phyloP scores from a whole-genome alignment of 2,888 invertebrate genomes.

The Adela reaumurella region DNA sequence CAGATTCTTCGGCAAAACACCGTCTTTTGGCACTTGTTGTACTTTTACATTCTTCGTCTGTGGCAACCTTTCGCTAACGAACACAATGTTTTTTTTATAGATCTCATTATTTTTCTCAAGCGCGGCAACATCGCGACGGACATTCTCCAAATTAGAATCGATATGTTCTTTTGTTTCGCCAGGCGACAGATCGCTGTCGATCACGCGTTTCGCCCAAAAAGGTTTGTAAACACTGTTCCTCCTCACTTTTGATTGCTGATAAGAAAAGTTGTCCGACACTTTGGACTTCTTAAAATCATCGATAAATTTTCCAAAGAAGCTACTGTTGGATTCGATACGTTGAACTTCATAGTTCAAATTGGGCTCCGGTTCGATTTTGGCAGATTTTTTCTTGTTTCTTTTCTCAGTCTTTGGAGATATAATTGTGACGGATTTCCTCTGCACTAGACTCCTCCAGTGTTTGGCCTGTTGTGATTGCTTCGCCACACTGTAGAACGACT shows the following conservation, averaged over 20 bases:
- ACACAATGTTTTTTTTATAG: not conserved
- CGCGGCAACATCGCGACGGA: not conserved
- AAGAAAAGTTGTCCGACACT: constrained; percentile 30
- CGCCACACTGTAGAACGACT: constrained; percentile 19
- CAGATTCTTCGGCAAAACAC: constrained; percentile 20
- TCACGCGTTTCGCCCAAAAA: constrained; percentile 34
- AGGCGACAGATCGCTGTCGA: too few species aligned
- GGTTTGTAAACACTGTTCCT: constrained; percentile 28
- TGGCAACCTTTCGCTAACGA: not conserved
- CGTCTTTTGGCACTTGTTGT: constrained; percentile 10
- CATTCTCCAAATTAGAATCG: too few species aligned
- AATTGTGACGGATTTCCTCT: constrained; percentile 30
- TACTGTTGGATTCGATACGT: constrained; percentile 11
- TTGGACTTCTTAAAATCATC: constrained; percentile 32
- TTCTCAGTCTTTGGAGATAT: constrained; percentile 35
- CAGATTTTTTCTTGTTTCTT: not conserved
- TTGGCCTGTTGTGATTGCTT: not conserved
- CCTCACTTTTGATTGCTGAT: constrained; percentile 28
- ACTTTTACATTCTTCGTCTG: not conserved
- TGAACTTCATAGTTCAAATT: constrained; percentile 7
- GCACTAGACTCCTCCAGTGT: not conserved
- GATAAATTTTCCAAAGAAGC: constrained; percentile 29
- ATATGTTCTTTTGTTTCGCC: too few species aligned
- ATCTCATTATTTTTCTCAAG: not conserved
- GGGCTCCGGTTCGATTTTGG: constrained; percentile 14